Base-by-base conservation (phyloP, 2,888 invertebrate species). In the Cosmorhoe ocellata region DNA sequence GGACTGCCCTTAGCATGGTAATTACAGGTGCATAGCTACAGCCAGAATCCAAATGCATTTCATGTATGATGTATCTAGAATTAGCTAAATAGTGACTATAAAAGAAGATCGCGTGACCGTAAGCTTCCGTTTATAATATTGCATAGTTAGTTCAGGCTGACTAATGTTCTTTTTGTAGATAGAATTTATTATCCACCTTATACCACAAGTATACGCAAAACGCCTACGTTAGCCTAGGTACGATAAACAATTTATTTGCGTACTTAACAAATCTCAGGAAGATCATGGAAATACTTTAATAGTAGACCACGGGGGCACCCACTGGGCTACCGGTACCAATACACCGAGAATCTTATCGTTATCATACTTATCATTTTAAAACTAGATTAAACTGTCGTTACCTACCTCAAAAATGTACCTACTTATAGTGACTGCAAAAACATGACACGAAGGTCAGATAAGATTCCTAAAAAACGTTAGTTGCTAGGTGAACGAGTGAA, bases 1-100 rank as follows among this genome's bases (percentile, higher is more conserved):
- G 42, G n/a, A 45, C 50, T 40, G 53, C 44, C 27, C 48, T 42
- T 51, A 39, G 56, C 58, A 61, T 53, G 58, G 56, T 57, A 55
- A 57, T 53, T 47, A 49, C 51, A 50, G 50, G 47, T 57, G 57
- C 51, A 45, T 43, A 38, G 9, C 24, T 38, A 33, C 40, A 40
- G 37, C 33, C 52, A 52, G 51, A 56, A 56, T 56, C 41, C 51
- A 22, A 14, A 2, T 24, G 13, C 18, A 32, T 45, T 40, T 38
- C 18, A 27, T 11, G 11, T 24, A 7, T 22, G 11, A 2, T 34
- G 6, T 22, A 14, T 1, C 9, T 1, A n/a, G 6, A 8, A 14
- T 9, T 18, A 18, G 34, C 18, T 18, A 10, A n/a, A n/a, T 13
- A 3, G 32, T 24, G 9, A 32, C 13, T 32, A 1, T 32, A 0